phyloP scores from a whole-genome alignment of 2,888 invertebrate species.

The Oligia latruncula region DNA sequence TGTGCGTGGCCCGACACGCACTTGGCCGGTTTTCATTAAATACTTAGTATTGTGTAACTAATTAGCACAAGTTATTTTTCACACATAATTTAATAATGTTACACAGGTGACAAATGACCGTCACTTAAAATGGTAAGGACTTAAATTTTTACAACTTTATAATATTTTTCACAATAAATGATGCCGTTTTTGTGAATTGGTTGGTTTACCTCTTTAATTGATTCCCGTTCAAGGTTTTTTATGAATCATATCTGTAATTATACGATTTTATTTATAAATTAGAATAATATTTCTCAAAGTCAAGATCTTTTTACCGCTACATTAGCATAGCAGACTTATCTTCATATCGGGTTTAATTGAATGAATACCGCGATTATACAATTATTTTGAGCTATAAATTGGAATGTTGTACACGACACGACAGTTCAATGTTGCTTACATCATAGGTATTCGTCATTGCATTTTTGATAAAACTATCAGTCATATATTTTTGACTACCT shows the following conservation, averaged over 20 bases:
- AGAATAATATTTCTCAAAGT: conserved; percentile 60
- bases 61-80: conserved; percentile 34
- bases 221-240: conserved; percentile 53
- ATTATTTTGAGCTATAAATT: conserved; percentile 55
- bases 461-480: conserved; percentile 35
- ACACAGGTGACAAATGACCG: conserved; percentile 32
- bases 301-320: conserved; percentile 49
- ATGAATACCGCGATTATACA: conserved; percentile 41
- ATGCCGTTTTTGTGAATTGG: conserved; percentile 41
- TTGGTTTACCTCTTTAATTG: conserved; percentile 43
- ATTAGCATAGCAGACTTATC: conserved; percentile 50
- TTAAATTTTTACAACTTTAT: conserved; percentile 21
- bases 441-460: conserved; percentile 36
- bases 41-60: conserved; percentile 2
- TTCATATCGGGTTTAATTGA: conserved; percentile 41
- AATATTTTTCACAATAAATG: conserved; percentile 30
- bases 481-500: conserved; percentile 2
- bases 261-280: conserved; percentile 44
- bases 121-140: conserved; percentile 51
- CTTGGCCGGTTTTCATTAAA: background rate
- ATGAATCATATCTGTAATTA: conserved; percentile 57
- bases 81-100: conserved; percentile 22
- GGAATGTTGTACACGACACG: conserved; percentile 39
- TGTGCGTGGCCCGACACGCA: too few relatives aligned
- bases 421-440: conserved; percentile 57